phyloP scores from a whole-genome alignment of 2,113 vertebrate genomes.

The Mormyrus lacerda region DNA sequence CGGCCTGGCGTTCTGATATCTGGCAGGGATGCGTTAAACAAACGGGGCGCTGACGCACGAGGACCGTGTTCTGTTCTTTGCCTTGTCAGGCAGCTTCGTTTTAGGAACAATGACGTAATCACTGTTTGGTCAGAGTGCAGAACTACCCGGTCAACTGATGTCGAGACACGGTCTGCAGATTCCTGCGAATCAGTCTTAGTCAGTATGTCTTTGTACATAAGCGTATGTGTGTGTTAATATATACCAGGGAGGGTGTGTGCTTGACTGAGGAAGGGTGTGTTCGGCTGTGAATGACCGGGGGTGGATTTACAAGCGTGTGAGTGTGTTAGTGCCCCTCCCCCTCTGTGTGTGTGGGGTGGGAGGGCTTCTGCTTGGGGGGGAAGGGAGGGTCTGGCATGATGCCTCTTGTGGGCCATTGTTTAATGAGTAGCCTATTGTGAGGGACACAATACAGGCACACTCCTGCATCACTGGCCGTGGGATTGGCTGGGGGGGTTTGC shows the following conservation, averaged over 20 bases:
- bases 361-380: not conserved
- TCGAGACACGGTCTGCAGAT: not conserved
- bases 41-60: not conserved
- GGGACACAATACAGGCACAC: slow-evolving; percentile 10
- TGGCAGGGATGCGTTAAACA: not conserved
- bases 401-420: not conserved
- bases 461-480: not conserved
- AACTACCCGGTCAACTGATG: not conserved
- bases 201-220: not conserved
- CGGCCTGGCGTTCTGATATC: not conserved
- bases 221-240: not conserved
- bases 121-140: not conserved
- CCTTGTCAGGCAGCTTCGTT: not conserved
- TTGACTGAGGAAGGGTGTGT: not conserved
- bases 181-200: not conserved
- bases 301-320: not conserved
- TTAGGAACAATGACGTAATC: not conserved
- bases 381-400: not conserved
- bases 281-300: not conserved
- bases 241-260: not conserved
- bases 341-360: not conserved
- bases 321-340: not conserved
- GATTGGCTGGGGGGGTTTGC: not conserved
- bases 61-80: not conserved
- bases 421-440: slow-evolving; percentile 10